These are phyloP conservation scores for Xyrauchen texanus DNA, from an alignment of 2,113 vertebrate genomes.

Conservation along the genomic window DNA sequence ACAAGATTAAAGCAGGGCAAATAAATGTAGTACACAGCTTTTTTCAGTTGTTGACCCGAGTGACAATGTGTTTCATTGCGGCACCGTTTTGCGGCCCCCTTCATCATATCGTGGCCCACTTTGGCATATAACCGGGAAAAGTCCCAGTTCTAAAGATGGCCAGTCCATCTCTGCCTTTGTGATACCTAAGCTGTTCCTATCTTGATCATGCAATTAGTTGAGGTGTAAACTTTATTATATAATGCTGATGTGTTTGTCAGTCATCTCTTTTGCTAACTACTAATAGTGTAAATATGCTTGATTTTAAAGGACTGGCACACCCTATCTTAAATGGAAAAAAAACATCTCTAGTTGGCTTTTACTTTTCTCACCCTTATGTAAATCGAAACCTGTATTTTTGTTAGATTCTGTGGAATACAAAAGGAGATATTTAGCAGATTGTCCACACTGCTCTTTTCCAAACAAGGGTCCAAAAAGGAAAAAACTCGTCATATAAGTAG, in stretches of 20 bases:
- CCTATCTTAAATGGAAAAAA: not conserved
- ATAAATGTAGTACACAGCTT: slow-evolving; percentile 58
- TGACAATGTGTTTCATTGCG: too few relatives aligned
- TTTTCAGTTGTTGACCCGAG: slow-evolving; percentile 50
- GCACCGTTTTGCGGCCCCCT: too few relatives aligned
- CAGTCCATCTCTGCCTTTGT: not conserved
- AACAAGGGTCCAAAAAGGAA: too few relatives aligned
- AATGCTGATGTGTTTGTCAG: not conserved
- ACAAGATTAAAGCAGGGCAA: slow-evolving; percentile 32
- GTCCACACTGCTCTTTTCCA: too few relatives aligned
- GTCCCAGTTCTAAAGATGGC: too few relatives aligned
- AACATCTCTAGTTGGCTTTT: not conserved
- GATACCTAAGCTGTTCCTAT: not conserved
- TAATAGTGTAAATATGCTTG: not conserved
- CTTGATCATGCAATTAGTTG: not conserved
- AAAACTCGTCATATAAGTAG: too few relatives aligned
- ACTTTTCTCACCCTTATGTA: too few relatives aligned
- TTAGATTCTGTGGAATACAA: too few relatives aligned
- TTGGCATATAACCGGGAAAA: too few relatives aligned
- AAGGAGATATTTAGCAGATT: too few relatives aligned
- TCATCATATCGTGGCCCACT: too few relatives aligned
- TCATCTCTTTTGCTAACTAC: not conserved
- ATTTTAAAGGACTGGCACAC: not conserved
- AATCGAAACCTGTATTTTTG: too few relatives aligned
- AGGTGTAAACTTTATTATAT: not conserved